Base-by-base conservation (phyloP, 2,888 invertebrate genomes). In the Coenonympha arcania region DNA sequence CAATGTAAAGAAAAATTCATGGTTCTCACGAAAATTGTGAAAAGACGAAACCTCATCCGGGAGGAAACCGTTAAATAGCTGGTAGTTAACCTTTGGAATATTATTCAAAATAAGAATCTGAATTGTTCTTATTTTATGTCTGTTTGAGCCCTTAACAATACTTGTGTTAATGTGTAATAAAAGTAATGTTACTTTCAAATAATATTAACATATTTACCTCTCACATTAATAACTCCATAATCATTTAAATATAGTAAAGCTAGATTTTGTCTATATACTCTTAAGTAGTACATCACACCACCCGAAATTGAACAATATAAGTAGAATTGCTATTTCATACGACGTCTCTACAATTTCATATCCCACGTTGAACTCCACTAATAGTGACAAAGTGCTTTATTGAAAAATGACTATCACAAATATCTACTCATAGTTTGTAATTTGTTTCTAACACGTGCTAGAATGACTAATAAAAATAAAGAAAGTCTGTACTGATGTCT, bases 391-490 rank as follows among this genome's bases (percentile, higher is more conserved):
- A n/a, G 37, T 33, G 31, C 16, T 33, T 16, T 8, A 33, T 33
- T 33, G 31, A 33, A 33, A 33, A 33, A 33, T 33, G 15, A 16
- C 31, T 33, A 33, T 33, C n/a, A n/a, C n/a, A n/a, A n/a, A n/a
- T n/a, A n/a, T n/a, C n/a, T n/a, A n/a, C n/a, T n/a, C n/a, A n/a
- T n/a, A n/a, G n/a, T n/a, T n/a, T n/a, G n/a, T n/a, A n/a, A n/a
- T n/a, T n/a, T n/a, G n/a, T n/a, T n/a, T n/a, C n/a, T n/a, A n/a
- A n/a, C n/a, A n/a, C n/a, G n/a, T n/a, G n/a, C n/a, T n/a, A n/a
- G n/a, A n/a, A n/a, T n/a, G n/a, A 9, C 4, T 24, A 9, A 4
- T 24, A 24, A 24, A 24, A 24, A 6, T 24, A 24, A 24, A 24
- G n/a, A 24, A 4, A 2, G 24, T 8, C 9, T 24, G 24, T 8